Percentiles rank a stretch among this genome's conserved stretches.
These are phyloP conservation scores for Micrasema minimum DNA, from an alignment of 1,140 invertebrate genomes.

Conservation along the genomic window DNA sequence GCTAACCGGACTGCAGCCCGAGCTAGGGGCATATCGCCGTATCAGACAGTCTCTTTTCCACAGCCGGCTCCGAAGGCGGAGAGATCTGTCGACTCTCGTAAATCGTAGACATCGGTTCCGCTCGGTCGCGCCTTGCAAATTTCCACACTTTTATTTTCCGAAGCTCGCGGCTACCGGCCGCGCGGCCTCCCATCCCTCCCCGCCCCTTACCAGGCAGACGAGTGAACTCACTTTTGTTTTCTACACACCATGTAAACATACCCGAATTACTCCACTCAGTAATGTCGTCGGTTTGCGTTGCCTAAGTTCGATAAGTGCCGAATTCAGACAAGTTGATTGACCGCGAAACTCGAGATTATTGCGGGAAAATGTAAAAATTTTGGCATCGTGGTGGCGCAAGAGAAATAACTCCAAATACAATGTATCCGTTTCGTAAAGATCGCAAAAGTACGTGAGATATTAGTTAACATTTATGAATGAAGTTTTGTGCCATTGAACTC, in stretches of 20 bases:
- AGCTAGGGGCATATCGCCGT: not conserved
- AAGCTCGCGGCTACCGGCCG: slow-evolving; percentile 20
- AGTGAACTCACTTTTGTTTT: slow-evolving; percentile 21
- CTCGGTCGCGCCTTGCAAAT: slow-evolving; percentile 7
- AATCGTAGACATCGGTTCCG: slow-evolving; percentile 6
- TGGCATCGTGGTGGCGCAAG: slow-evolving; percentile 11
- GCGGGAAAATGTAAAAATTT: slow-evolving; percentile 37
- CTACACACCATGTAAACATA: slow-evolving; percentile 6
- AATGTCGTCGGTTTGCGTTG: not conserved
- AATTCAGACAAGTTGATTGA: slow-evolving; percentile 9
- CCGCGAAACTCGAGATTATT: slow-evolving; percentile 16
- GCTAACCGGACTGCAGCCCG: slow-evolving; percentile 2
- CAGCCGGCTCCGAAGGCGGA: slow-evolving; percentile 23
- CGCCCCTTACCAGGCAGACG: not conserved
- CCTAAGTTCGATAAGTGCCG: slow-evolving; percentile 6
- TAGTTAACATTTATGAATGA: slow-evolving; percentile 20
- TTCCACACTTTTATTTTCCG: slow-evolving; percentile 28
- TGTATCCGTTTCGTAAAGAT: slow-evolving; percentile 20
- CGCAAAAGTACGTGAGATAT: slow-evolving; percentile 16
- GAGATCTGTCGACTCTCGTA: slow-evolving; percentile 27
- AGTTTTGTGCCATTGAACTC: slow-evolving; percentile 36
- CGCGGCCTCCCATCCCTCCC: not conserved
- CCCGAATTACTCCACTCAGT: not conserved
- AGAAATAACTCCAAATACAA: slow-evolving; percentile 6
- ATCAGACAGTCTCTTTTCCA: slow-evolving; percentile 43